Base-by-base conservation (phyloP, 2,888 invertebrate genomes). In the Antheraea assamensis region DNA sequence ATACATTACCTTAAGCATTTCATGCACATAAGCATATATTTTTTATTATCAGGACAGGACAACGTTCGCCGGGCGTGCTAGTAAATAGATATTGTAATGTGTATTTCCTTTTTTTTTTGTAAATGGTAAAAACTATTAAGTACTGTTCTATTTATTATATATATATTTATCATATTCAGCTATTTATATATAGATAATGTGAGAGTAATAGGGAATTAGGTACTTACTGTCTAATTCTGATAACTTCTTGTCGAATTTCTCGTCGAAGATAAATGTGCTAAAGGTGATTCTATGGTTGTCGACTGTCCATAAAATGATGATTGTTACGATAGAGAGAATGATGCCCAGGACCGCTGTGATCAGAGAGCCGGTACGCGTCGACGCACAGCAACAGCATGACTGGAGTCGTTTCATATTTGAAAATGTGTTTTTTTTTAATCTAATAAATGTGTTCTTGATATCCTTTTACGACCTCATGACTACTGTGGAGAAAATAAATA, bases 231-330 rank as follows among this genome's bases (percentile, higher is more conserved):
- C 95, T 83, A 95, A 95, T 81, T 96, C 95, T 81, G 97, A 96
- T 66, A 97, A 89, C 74, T 88, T 90, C 77, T 81, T 92, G 77
- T 93, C 93, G 61, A 90, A 88, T 15, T 92, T 90, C 83, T 96
- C 95, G 85, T 97, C 97, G 78, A 98, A 95, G 64, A 98, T 95
- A 85, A 97, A 97, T n/a, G 97, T 97, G 85, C 96, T 96, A 90
- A 97, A 96, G 80, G 96, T 96, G 71, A 97, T 95, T 75, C 95
- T 94, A 72, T 95, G 94, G 70, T 93, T 95, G 76, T 88, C 81
- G 17, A 92, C 91, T n/a, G 93, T 89, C 91, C 97, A 96, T 74
- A 97, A 95, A 61, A 96, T 87, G 75, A 97, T 93, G 79, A 98
- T 96, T 61, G 97, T 96, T 71, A 86, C 85, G 70, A 97, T 96